Base-by-base conservation (phyloP, 2,113 vertebrate species). In the Sander vitreus region DNA sequence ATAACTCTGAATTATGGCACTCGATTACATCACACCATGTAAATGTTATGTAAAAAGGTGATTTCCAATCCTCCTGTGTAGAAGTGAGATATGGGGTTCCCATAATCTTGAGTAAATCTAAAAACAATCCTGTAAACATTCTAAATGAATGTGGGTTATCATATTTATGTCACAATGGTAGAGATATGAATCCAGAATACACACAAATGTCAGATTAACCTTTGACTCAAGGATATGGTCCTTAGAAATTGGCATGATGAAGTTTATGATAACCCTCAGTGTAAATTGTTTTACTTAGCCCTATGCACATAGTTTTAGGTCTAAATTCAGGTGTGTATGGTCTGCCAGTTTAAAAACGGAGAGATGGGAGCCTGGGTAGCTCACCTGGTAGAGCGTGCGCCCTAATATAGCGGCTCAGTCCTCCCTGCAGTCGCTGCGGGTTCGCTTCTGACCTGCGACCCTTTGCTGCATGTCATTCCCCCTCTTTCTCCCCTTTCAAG, bases 1-100 rank as follows among this genome's bases (percentile, higher is more conserved):
- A 62, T 50, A 51, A 70, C 30, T 58, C 14, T 12, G 43, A 76
- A 80, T 85, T 77, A 78, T 33, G 18, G 13, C n/a, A 48, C 25
- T 72, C 3, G 13, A 53, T 83, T 62, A 74, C 54, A 69, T 80
- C 30, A 80, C 18, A 23, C 0, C 47, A 73, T 85, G 14, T 53
- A 25, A 72, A 80, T 85, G 6, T 36, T 50, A 47, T 57, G 8
- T 74, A 50, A 55, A 43, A 62, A 62, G 30, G 30, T 36, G 15
- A 60, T 59, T 59, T 59, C 58, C 58, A 59, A 39, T 39, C 45
- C 13, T 75, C 6, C 0, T 70, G 27, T 68, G 23, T 39, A 2
- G 30, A 67, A 27, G 2, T 18, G 16, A 63, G 18, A 27, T 62
- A 12, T 18, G 6, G 19, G 15, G 13, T 60, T 71, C 2, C 14